Evolutionary conservation across 2,113 vertebrate genomes (phyloP).

Genomic region (Apteryx owenii): DNA sequence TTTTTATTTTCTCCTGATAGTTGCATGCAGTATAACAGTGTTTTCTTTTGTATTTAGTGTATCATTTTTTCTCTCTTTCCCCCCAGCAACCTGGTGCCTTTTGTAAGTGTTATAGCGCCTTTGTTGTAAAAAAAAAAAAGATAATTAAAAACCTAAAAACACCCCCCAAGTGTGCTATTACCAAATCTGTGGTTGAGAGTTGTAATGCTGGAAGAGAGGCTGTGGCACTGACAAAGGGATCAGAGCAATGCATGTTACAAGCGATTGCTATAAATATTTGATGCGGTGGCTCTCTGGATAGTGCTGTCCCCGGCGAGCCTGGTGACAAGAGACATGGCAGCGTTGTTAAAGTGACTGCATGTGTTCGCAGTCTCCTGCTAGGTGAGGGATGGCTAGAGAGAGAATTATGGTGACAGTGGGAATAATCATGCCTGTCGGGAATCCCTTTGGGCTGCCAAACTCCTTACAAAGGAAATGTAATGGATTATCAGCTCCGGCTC

Average conservation of each 20-base stretch:
- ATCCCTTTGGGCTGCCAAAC: not conserved
- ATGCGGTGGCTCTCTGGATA: not conserved
- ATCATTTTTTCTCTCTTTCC: not conserved
- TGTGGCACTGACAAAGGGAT: not conserved
- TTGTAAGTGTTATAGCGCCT: not conserved
- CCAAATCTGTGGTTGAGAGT: not conserved
- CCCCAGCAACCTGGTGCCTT: not conserved
- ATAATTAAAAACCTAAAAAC: constrained; percentile 8
- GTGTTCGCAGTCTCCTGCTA: not conserved
- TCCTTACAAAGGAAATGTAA: not conserved
- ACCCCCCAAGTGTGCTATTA: not conserved
- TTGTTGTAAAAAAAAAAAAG: constrained; percentile 12
- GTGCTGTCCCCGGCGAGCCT: not conserved
- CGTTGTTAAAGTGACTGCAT: not conserved
- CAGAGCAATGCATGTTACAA: not conserved
- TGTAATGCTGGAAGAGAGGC: not conserved
- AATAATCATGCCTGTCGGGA: not conserved
- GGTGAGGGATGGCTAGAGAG: not conserved
- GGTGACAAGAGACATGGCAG: not conserved
- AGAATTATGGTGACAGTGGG: not conserved
- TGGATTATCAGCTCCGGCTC: not conserved
- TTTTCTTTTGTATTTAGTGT: not conserved
- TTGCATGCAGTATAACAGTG: not conserved
- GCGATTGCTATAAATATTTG: not conserved
- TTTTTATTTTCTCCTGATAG: not conserved